Conservation (phyloP, 2,888 invertebrate genomes). For the Apamea sordens region DNA sequence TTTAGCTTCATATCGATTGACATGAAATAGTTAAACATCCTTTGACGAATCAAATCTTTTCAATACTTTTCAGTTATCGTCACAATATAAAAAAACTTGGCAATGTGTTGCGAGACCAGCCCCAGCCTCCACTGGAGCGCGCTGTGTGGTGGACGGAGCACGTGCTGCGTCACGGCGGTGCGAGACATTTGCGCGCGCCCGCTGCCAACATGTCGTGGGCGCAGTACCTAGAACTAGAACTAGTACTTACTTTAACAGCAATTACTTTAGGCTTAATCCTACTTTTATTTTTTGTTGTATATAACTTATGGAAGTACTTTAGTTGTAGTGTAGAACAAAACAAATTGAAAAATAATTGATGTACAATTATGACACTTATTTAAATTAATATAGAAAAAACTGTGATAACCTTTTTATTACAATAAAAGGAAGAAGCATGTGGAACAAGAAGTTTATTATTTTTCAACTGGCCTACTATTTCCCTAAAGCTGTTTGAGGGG, state of each 20-base stretch:
- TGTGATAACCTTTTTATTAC: background rate
- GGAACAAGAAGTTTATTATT: background rate
- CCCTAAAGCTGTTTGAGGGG: no score
- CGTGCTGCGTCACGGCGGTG: constrained; percentile 71
- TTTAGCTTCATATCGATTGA: background rate
- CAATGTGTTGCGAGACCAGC: constrained; percentile 64
- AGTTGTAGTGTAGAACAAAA: background rate
- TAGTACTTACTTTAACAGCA: constrained; percentile 7
- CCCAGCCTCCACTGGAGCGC: constrained; percentile 64
- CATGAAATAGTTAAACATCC: no score
- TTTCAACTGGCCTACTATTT: background rate
- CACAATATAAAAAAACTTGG: constrained; percentile 63
- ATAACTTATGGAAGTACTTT: background rate
- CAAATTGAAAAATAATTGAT: constrained; percentile 9
- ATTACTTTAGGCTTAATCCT: background rate
- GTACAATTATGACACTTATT: background rate
- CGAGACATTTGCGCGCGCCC: constrained; percentile 68
- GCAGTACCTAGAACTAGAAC: constrained; percentile 36
- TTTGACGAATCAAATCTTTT: background rate
- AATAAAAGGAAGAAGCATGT: background rate
- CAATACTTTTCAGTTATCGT: constrained; percentile 59
- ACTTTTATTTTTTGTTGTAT: background rate
- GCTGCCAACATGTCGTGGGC: constrained; percentile 61
- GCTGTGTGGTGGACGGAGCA: no score
- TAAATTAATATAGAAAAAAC: background rate